Base-by-base conservation (phyloP, 2,113 vertebrate genomes). In the Catharus minimus region DNA sequence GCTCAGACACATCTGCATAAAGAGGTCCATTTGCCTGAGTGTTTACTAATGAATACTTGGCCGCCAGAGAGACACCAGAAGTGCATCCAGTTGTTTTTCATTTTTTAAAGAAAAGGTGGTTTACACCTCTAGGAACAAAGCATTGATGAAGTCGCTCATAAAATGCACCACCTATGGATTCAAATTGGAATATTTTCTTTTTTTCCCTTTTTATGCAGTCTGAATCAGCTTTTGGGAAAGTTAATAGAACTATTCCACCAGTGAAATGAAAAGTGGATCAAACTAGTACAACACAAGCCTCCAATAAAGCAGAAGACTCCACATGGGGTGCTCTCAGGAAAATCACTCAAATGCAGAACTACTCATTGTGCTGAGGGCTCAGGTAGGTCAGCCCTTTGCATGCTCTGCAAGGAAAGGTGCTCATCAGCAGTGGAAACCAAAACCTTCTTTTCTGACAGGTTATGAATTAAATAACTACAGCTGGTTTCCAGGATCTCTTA, bases 401-500 rank as follows among this genome's bases (percentile, higher is more conserved):
- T 4, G 33, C 55, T 91, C 33, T 90, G 60, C 47, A 43, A 43
- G 41, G 15, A 43, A 78, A 78, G 38, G 23, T 68, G 19, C 21
- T 79, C 16, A 3, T 77, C 56, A 60, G 36, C n/a, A 94, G 2
- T 81, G 32, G 72, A 96, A 88, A 39, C 36, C 22, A 80, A 91
- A 86, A 44, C n/a, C 68, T 49, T 41, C 15, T 89, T 88, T 79
- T 77, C 68, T 82, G 44, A 71, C 75, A 49, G 26, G 61, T 81
- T 66, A 88, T 75, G 41, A 88, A 86, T 75, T 93, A 90, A 94
- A 61, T 74, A 86, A 80, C 57, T 89, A 32, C 58, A 78, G 38
- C n/a, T 69, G 50, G 23, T 69, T 93, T 80, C 66, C 47, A 74
- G 24, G 53, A 75, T 75, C 41, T 84, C 49, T 61, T 86, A 82